phyloP scores from a whole-genome alignment of 2,113 vertebrate genomes.

The Amblyopsis rosae region DNA sequence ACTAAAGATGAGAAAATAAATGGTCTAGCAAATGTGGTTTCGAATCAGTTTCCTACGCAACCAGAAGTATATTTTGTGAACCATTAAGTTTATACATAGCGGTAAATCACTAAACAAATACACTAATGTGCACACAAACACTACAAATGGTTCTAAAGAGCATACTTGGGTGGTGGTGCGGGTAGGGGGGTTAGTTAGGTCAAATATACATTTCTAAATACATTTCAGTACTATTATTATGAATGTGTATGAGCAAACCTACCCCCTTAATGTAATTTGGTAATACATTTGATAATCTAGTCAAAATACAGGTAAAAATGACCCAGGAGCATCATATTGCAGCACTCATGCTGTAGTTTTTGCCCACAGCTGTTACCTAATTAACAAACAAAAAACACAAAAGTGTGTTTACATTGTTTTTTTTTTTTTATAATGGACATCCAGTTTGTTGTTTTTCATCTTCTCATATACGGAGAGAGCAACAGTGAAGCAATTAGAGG shows the following conservation, averaged over 20 bases:
- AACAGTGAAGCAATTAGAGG: constrained; percentile 59
- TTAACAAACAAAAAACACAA: constrained; percentile 18
- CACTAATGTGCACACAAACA: too few species aligned
- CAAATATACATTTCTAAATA: too few species aligned
- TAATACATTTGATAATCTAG: constrained; percentile 8
- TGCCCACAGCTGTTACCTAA: constrained; percentile 34
- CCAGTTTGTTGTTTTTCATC: constrained; percentile 53
- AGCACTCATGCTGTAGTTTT: constrained; percentile 16
- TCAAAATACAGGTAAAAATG: constrained; percentile 44
- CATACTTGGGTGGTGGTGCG: too few species aligned
- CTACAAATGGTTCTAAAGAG: too few species aligned
- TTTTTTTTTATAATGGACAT: constrained; percentile 43
- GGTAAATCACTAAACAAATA: too few species aligned
- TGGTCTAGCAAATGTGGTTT: too few species aligned
- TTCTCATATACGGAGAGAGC: constrained; percentile 47
- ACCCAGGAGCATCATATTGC: constrained; percentile 43
- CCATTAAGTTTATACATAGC: too few species aligned
- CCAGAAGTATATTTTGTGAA: too few species aligned
- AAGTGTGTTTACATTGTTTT: constrained; percentile 55
- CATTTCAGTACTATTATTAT: neutral
- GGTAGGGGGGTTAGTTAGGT: too few species aligned
- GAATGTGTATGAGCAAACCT: neutral
- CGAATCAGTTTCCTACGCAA: too few species aligned
- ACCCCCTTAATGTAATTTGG: constrained; percentile 2
- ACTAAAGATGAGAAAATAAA: too few species aligned